Evolutionary conservation across 2,888 invertebrate genomes (phyloP).

Genomic region (Labia minor): DNA sequence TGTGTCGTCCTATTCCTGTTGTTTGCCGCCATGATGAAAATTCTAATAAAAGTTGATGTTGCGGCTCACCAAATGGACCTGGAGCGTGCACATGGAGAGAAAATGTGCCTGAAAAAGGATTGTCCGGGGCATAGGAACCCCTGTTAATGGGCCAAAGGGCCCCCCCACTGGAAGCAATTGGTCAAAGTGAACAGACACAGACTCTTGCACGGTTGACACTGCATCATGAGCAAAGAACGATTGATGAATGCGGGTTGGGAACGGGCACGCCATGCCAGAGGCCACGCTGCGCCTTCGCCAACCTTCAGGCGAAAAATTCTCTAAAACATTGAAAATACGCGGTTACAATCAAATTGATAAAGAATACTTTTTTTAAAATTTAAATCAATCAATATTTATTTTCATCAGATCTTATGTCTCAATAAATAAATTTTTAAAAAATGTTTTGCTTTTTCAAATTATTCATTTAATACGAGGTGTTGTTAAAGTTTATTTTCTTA

Average conservation of each 20-base stretch:
- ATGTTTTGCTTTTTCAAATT: too few relatives aligned
- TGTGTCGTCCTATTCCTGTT: conserved; percentile 63
- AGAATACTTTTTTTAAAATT: too few relatives aligned
- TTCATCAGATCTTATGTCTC: too few relatives aligned
- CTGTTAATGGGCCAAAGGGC: not conserved
- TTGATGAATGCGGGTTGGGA: not conserved
- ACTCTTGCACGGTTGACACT: not conserved
- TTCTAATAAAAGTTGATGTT: conserved; percentile 20
- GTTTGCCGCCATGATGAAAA: conserved; percentile 50
- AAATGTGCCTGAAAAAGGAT: not conserved
- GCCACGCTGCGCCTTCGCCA: not conserved
- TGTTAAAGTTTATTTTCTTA: too few relatives aligned
- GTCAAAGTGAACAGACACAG: not conserved
- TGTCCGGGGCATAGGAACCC: not conserved
- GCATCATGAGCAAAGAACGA: not conserved
- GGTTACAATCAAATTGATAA: too few relatives aligned
- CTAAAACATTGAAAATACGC: not conserved
- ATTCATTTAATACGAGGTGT: too few relatives aligned
- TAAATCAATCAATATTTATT: too few relatives aligned
- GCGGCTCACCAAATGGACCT: not conserved
- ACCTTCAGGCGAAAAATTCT: not conserved
- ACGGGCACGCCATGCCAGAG: conserved; percentile 3
- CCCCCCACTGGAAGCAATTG: not conserved
- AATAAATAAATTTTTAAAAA: too few relatives aligned
- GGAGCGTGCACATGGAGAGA: not conserved